phyloP scores from a whole-genome alignment of 2,113 vertebrate species.

The Apteryx mantelli region DNA sequence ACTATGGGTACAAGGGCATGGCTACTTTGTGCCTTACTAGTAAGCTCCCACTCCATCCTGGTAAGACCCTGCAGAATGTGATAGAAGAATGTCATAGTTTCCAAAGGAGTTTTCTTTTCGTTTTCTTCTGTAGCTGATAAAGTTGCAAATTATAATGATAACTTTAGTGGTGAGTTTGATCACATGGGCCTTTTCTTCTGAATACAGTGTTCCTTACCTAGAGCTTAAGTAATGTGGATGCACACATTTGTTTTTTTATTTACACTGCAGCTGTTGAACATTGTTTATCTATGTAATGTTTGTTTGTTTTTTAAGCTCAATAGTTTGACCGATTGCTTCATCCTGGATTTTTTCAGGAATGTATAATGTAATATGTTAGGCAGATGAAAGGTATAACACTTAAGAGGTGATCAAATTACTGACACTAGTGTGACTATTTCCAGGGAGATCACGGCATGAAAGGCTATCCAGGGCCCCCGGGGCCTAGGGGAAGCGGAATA shows the following conservation, averaged over 20 bases:
- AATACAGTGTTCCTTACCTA: background rate
- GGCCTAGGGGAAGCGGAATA: constrained; percentile 74
- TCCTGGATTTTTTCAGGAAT: background rate
- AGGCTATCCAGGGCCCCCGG: constrained; percentile 76
- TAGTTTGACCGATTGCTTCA: background rate
- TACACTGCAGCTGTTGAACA: background rate
- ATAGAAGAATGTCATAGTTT: background rate
- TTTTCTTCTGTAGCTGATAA: background rate
- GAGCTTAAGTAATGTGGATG: background rate
- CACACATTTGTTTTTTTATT: background rate
- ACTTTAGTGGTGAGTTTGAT: background rate
- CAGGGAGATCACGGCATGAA: constrained; percentile 82
- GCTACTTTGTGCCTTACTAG: background rate
- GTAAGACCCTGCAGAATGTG: background rate
- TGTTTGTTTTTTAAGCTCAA: background rate
- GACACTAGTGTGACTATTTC: background rate
- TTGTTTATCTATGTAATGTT: background rate
- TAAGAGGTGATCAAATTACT: background rate
- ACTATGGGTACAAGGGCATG: background rate
- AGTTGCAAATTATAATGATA: background rate
- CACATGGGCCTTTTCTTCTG: background rate
- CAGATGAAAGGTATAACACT: background rate
- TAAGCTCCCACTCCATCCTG: background rate
- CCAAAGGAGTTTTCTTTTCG: background rate
- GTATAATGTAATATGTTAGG: background rate